Conservation (phyloP, 1,140 invertebrate species). For the Spodoptera litura region DNA sequence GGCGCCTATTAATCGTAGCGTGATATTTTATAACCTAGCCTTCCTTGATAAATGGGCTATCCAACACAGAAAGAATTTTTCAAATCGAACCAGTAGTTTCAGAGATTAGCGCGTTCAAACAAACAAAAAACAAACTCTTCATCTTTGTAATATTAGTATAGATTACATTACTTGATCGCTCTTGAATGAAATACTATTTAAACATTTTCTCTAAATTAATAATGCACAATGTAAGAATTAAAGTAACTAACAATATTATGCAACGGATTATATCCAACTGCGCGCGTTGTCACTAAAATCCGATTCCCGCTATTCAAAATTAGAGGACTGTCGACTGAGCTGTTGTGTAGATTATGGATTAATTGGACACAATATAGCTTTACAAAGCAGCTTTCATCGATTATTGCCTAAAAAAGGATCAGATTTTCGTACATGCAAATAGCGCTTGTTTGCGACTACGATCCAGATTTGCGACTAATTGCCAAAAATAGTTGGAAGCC, state of each 20-base stretch:
- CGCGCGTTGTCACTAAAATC: constrained; percentile 41
- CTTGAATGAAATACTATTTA: too few relatives aligned
- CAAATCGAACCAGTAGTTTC: too few relatives aligned
- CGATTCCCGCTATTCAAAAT: constrained; percentile 55
- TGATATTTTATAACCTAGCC: too few relatives aligned
- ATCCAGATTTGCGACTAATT: constrained; percentile 44
- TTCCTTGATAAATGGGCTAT: too few relatives aligned
- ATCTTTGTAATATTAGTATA: too few relatives aligned
- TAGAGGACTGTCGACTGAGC: constrained; percentile 55
- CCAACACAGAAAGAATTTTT: too few relatives aligned
- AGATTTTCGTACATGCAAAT: constrained; percentile 41
- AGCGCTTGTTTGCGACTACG: constrained; percentile 48
- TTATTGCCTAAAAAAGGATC: constrained; percentile 52
- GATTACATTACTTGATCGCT: too few relatives aligned
- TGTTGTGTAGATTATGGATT: constrained; percentile 63
- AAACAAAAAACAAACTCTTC: too few relatives aligned
- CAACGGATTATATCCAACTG: constrained; percentile 26
- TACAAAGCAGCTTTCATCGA: constrained; percentile 56
- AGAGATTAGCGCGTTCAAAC: too few relatives aligned
- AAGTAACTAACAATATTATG: constrained; percentile 5
- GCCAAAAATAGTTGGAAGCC: neutral
- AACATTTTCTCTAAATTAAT: too few relatives aligned
- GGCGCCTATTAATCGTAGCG: too few relatives aligned
- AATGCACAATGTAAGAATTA: too few relatives aligned
- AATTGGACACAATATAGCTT: constrained; percentile 55